Conservation (phyloP, 1,140 invertebrate genomes). For the Brachionus koreanus region DNA sequence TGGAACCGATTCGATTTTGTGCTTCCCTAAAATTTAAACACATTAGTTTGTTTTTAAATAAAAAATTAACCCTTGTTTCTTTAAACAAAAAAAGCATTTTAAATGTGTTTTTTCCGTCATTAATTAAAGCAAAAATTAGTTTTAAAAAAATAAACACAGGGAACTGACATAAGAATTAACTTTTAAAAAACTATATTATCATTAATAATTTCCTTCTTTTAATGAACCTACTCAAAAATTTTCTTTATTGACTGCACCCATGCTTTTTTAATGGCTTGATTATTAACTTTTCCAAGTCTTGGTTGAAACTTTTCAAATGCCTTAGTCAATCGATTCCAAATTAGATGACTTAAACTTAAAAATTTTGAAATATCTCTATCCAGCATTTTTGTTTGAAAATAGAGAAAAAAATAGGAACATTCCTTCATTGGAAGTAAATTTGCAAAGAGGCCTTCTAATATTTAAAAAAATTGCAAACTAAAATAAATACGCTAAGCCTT, state of each 20-base stretch:
- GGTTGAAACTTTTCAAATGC: no score
- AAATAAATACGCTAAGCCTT: not conserved
- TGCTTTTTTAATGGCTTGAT: no score
- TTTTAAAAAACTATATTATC: no score
- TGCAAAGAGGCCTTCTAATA: not conserved
- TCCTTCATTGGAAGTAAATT: not conserved
- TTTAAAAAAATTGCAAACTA: not conserved
- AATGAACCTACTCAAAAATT: no score
- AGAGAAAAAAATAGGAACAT: not conserved
- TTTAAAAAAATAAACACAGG: no score
- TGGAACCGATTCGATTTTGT: slow-evolving; percentile 21
- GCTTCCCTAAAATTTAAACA: not conserved
- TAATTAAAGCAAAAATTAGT: no score
- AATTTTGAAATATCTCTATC: not conserved
- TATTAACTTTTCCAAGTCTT: no score
- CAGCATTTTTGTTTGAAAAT: not conserved
- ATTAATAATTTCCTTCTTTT: no score
- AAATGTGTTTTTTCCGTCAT: no score
- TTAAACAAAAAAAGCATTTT: not conserved
- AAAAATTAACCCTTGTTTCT: not conserved
- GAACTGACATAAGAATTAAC: no score
- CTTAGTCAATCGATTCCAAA: no score
- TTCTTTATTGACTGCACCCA: no score
- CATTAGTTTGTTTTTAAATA: not conserved
- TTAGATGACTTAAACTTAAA: not conserved